These are phyloP conservation scores for Myotis yumanensis DNA, from an alignment of 2,113 vertebrate species.

Conservation along the genomic window DNA sequence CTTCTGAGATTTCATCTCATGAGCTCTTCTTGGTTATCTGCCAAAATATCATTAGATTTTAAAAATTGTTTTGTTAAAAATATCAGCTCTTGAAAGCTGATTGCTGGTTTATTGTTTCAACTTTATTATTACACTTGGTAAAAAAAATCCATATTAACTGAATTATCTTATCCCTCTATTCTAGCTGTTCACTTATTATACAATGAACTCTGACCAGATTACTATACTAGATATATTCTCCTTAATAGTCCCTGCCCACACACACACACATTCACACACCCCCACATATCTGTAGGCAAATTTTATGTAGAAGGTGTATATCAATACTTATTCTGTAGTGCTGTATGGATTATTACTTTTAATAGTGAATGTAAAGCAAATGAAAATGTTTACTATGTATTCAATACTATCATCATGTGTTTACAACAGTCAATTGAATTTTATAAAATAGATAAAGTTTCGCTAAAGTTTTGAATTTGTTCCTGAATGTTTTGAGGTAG, in stretches of 20 bases:
- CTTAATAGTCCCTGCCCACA: too few species aligned
- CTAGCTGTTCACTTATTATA: not conserved
- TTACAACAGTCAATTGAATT: not conserved
- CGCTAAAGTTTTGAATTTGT: too few species aligned
- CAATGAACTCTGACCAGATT: not conserved
- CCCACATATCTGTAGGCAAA: not conserved
- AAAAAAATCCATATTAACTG: not conserved
- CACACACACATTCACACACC: not conserved
- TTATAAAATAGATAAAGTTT: slow-evolving; percentile 38
- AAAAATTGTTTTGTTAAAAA: not conserved
- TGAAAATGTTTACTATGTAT: not conserved
- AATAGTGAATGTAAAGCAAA: not conserved
- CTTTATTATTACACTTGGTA: not conserved
- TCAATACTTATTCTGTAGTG: not conserved
- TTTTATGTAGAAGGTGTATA: not conserved
- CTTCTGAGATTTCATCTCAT: not conserved
- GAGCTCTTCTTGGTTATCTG: not conserved
- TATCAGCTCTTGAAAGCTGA: not conserved
- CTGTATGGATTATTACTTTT: not conserved
- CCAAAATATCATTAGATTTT: slow-evolving; percentile 3
- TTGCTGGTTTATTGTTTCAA: not conserved
- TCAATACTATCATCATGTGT: not conserved
- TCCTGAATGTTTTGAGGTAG: not conserved
- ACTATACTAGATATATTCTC: not conserved
- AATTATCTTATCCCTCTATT: not conserved